Evolutionary conservation across 2,888 invertebrate species (phyloP), one percentile per base, ranked within the genome.

Genomic region (Vanessa cardui): DNA sequence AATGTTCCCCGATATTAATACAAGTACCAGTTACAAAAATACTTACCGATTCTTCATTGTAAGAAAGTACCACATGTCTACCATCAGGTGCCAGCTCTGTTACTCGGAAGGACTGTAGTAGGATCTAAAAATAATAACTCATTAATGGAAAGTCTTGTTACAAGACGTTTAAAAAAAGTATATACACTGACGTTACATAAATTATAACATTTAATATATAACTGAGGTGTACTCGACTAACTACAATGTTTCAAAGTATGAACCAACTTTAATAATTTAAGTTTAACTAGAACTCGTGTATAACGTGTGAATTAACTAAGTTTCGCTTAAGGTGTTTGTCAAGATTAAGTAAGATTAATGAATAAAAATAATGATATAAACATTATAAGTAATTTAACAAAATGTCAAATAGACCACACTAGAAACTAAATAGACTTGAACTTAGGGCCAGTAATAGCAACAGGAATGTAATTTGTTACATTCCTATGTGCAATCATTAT

Each of bases 81-180:
- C 83, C 77, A 62, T 89, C 87, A 0, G 90, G 74, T 1, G 90
- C 88, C 6, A 90, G 44, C 47, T 79, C 72, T 39, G 76, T 82
- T 16, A 88, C 84, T 64, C 89, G 77, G 3, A 86, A 82, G 0
- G 92, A 86, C 64, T 83, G 86, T 69, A 88, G 89, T 15, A 92
- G 77, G 39, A 86, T 81, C 92, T 92, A 80, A 31, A 26, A 83
- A 80, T 58, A 71, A 71, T 68, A 66, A 54, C 49, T 46, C 20
- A 65, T 39, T 31, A 62, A 65, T 16, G 20, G 31, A 46, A 26
- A 58, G 26, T n/a, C 31, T 18, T n/a, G 8, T 47, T 7, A 52
- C 12, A 15, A 15, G 5, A 52, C 8, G 9, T 50, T 16, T 26
- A 26, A 8, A 56, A 56, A 33, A 56, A 4, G 18, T 18, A 18